These are phyloP conservation scores for Protobothrops flavoviridis DNA, from an alignment of 2,113 vertebrate species.

Conservation along the genomic window DNA sequence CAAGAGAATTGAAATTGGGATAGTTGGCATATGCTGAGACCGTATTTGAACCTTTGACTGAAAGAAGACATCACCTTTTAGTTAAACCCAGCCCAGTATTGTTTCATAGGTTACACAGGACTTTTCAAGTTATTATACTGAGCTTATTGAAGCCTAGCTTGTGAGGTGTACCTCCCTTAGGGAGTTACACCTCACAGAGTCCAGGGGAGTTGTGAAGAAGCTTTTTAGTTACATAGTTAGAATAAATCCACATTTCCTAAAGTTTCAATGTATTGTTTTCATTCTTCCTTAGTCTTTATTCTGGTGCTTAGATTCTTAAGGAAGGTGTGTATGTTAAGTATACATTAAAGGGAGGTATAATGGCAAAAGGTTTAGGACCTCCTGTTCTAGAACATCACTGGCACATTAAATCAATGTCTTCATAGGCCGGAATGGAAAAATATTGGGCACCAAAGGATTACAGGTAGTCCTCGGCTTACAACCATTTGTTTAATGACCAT, in stretches of 20 bases:
- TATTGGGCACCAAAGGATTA: background rate
- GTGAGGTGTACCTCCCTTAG: background rate
- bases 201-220: background rate
- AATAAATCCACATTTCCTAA: background rate
- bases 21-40: background rate
- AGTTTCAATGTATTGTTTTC: background rate
- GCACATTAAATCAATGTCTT: background rate
- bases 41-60: background rate
- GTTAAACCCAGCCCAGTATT: background rate
- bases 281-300: background rate
- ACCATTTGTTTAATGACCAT: background rate
- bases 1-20: background rate
- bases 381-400: background rate
- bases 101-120: background rate
- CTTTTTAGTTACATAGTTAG: background rate
- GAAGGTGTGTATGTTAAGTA: background rate
- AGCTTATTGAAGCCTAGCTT: background rate
- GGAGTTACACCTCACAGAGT: background rate
- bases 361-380: background rate
- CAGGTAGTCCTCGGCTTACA: background rate
- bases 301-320: background rate
- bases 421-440: background rate
- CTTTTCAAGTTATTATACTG: background rate
- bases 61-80: background rate
- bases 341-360: background rate